Conservation (phyloP, 1,140 invertebrate species). For the Cyphomyrmex costatus region DNA sequence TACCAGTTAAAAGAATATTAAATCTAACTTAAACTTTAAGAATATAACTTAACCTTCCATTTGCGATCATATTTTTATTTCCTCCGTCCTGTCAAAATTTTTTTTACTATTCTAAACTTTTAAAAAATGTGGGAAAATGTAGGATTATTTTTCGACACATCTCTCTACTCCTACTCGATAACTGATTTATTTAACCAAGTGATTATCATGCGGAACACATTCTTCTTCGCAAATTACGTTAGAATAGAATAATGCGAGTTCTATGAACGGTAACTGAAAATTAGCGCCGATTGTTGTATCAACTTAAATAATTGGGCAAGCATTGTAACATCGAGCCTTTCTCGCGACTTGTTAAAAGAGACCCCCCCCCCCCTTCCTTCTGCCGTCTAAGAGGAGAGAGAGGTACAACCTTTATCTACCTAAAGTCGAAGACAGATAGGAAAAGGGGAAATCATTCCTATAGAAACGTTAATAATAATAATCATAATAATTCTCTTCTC, state of each 20-base stretch:
- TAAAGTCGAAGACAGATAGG: constrained; percentile 80
- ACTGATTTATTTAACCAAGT: constrained; percentile 3
- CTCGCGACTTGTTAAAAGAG: constrained; percentile 63
- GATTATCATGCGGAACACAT: neutral
- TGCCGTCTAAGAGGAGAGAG: constrained; percentile 50
- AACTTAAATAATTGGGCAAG: constrained; percentile 44
- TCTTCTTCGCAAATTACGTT: neutral
- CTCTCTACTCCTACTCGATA: neutral
- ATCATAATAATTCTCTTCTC: constrained; percentile 85
- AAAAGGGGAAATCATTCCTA: constrained; percentile 84
- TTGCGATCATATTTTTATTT: too few species aligned
- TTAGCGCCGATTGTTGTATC: constrained; percentile 23
- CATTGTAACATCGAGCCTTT: constrained; percentile 72
- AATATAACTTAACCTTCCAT: neutral
- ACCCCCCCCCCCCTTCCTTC: constrained; percentile 51
- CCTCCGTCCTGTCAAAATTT: too few species aligned
- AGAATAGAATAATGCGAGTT: constrained; percentile 1
- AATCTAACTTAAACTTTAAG: too few species aligned
- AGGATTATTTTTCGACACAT: too few species aligned
- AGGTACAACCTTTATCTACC: constrained; percentile 75
- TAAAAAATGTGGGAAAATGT: too few species aligned
- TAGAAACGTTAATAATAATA: constrained; percentile 85
- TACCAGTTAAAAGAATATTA: too few species aligned
- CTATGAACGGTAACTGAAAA: neutral
- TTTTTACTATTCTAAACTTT: too few species aligned